phyloP scores from a whole-genome alignment of 35 echinoderm and acorn worm species.

The Ophiothrix spiculata region DNA sequence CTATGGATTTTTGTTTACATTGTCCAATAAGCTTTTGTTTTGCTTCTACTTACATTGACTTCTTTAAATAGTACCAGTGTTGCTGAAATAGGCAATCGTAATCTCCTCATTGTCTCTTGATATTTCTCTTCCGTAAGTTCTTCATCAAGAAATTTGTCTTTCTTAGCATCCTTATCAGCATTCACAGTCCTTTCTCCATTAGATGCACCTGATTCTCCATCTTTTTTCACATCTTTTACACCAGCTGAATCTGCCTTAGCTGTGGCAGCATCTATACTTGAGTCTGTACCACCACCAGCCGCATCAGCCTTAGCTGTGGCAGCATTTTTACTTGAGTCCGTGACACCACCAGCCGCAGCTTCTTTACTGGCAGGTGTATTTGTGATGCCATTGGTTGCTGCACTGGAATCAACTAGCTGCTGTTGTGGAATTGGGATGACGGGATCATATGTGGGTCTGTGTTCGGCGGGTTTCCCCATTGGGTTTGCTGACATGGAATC shows the following conservation, averaged over 20 bases:
- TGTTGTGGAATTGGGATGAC: constrained; percentile 11
- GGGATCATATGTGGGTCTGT: constrained; percentile 19
- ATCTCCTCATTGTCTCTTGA: constrained; percentile 37
- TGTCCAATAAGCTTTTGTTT: too few species aligned
- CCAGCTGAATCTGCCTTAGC: background rate
- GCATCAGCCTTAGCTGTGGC: background rate
- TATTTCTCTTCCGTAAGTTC: background rate
- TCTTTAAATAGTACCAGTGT: constrained; percentile 56
- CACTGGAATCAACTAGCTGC: background rate
- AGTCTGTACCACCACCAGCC: background rate
- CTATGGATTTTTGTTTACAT: too few species aligned
- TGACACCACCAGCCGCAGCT: too few species aligned
- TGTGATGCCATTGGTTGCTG: background rate
- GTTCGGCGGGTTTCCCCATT: constrained; percentile 30
- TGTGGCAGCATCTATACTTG: background rate
- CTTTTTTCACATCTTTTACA: constrained; percentile 6
- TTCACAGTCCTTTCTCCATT: constrained; percentile 19
- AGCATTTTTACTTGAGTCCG: background rate
- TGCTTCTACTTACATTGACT: constrained; percentile 40
- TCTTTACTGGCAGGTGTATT: background rate
- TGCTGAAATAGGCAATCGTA: constrained; percentile 17
- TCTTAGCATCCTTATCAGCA: background rate
- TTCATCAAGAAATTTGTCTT: background rate
- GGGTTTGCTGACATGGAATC: constrained; percentile 80
- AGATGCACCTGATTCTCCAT: background rate